Evolutionary conservation across 92 coral and sea anemone species (phyloP).

Genomic region (Micromussa lordhowensis): DNA sequence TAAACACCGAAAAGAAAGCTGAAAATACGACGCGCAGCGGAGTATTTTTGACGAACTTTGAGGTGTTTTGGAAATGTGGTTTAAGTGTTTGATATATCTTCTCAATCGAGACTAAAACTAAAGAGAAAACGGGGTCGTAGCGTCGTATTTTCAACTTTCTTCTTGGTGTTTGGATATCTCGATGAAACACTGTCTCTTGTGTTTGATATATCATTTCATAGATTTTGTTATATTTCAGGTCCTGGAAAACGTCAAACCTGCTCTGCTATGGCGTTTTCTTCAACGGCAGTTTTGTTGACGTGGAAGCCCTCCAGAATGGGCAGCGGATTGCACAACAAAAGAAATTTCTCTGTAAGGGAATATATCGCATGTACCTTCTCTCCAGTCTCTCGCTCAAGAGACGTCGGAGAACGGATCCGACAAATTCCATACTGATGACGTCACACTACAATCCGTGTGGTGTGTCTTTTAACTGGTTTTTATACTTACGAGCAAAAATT

Average conservation of each 20-base stretch:
- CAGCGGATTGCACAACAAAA: not conserved
- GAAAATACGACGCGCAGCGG: too few species aligned
- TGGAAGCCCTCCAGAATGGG: not conserved
- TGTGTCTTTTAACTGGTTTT: not conserved
- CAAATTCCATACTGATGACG: not conserved
- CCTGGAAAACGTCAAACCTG: slow-evolving; percentile 15
- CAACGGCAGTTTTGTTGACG: slow-evolving; percentile 31
- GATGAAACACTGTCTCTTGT: too few species aligned
- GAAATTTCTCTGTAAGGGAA: slow-evolving; percentile 26
- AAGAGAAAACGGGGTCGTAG: too few species aligned
- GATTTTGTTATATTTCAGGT: slow-evolving; percentile 31
- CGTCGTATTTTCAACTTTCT: too few species aligned
- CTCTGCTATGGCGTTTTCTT: slow-evolving; percentile 14
- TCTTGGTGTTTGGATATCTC: too few species aligned
- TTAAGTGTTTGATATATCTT: too few species aligned
- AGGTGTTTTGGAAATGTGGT: too few species aligned
- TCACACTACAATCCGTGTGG: not conserved
- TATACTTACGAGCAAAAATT: not conserved
- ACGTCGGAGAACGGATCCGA: not conserved
- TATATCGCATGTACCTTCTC: not conserved
- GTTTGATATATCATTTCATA: too few species aligned
- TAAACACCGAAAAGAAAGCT: too few species aligned
- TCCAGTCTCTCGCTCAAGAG: not conserved
- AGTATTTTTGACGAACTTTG: too few species aligned
- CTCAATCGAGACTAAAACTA: too few species aligned